phyloP scores from a whole-genome alignment of 2,888 invertebrate genomes.

The Prenolepis imparis region DNA sequence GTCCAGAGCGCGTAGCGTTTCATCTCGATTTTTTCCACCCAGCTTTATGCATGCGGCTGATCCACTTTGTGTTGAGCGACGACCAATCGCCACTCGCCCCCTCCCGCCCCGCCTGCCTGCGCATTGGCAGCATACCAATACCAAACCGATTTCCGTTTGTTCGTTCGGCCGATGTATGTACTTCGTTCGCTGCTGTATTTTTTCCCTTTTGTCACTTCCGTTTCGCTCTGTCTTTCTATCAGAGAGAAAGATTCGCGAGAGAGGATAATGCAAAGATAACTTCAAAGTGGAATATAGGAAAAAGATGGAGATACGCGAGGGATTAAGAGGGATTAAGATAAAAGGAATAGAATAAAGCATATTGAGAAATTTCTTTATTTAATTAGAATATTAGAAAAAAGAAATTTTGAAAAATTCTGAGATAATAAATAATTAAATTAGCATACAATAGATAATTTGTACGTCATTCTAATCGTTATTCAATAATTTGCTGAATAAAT shows the following conservation, averaged over 20 bases:
- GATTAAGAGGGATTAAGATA: neutral
- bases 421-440: neutral
- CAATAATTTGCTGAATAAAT: slow-evolving; percentile 7
- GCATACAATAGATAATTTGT: neutral
- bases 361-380: neutral
- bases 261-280: neutral
- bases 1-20: slow-evolving; percentile 53
- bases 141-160: slow-evolving; percentile 61
- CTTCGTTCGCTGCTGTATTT: slow-evolving; percentile 19
- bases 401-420: neutral
- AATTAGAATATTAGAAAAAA: neutral
- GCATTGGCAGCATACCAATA: slow-evolving; percentile 75
- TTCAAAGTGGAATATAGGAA: neutral
- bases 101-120: neutral
- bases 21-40: slow-evolving; percentile 63
- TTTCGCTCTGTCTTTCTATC: slow-evolving; percentile 21
- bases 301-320: neutral
- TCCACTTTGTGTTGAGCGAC: slow-evolving; percentile 71
- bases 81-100: slow-evolving; percentile 67
- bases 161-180: slow-evolving; percentile 50
- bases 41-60: slow-evolving; percentile 72
- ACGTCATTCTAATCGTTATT: neutral
- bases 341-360: neutral
- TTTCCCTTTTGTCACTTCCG: slow-evolving; percentile 35
- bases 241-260: slow-evolving; percentile 21